Conservation (phyloP, 23 tunicate genomes). For the Styela clava region DNA sequence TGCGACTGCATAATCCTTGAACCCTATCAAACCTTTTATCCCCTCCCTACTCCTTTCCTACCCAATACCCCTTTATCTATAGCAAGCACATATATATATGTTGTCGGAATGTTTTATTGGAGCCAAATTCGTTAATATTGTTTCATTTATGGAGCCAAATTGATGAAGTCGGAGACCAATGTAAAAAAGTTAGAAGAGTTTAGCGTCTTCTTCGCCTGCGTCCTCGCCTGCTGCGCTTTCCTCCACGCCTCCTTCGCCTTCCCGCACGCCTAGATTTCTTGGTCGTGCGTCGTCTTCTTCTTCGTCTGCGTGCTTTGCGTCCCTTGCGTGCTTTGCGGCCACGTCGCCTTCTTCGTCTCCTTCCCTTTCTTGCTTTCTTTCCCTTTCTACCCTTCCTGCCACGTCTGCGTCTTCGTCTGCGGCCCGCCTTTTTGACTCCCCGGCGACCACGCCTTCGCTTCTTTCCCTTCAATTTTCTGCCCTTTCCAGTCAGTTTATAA, state of each 20-base stretch:
- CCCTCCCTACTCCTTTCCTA: not conserved
- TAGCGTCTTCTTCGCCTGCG: slow-evolving; percentile 34
- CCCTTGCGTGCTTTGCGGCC: slow-evolving; percentile 1
- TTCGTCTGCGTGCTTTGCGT: slow-evolving; percentile 26
- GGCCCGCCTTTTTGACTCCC: not conserved
- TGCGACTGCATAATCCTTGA: too few relatives aligned
- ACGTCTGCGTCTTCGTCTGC: slow-evolving; percentile 30
- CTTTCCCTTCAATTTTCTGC: slow-evolving; percentile 45
- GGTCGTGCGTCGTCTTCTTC: slow-evolving; percentile 26
- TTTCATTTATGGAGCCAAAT: not conserved
- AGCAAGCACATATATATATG: not conserved
- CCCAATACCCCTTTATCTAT: not conserved
- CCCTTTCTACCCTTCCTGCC: slow-evolving; percentile 17
- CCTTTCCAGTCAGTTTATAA: slow-evolving; percentile 60
- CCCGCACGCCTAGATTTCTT: slow-evolving; percentile 24
- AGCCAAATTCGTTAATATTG: not conserved
- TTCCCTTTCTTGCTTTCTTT: slow-evolving; percentile 40
- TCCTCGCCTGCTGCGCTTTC: not conserved
- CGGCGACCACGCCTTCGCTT: slow-evolving; percentile 44
- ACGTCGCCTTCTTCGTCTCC: slow-evolving; percentile 25
- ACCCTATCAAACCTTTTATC: too few relatives aligned
- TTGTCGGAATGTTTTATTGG: not conserved
- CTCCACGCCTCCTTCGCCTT: slow-evolving; percentile 31
- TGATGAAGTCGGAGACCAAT: not conserved
- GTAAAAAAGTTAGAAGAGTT: not conserved